Evolutionary conservation across 2,888 invertebrate genomes (phyloP).

Genomic region (Meiosimyza decipiens): DNA sequence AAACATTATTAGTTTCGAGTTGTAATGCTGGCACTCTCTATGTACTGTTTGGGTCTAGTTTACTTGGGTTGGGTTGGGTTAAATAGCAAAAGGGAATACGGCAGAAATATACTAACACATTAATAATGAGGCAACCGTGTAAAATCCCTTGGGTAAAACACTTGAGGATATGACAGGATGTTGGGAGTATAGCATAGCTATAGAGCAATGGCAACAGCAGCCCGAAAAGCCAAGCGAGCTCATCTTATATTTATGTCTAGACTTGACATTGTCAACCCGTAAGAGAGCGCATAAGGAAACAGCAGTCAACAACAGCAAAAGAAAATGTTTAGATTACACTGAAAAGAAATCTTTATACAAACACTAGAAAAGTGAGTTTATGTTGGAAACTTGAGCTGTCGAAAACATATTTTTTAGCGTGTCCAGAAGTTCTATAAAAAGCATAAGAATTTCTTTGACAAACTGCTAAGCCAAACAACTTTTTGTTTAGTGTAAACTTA

Average conservation of each 20-base stretch:
- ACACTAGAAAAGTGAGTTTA: too few relatives aligned
- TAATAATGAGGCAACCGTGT: constrained; percentile 16
- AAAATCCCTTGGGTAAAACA: constrained; percentile 12
- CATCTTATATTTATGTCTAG: constrained; percentile 33
- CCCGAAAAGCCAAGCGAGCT: constrained; percentile 25
- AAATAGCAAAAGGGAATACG: not conserved
- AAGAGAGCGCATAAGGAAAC: not conserved
- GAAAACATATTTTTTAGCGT: too few relatives aligned
- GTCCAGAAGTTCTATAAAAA: too few relatives aligned
- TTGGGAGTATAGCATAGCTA: not conserved
- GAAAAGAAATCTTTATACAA: not conserved
- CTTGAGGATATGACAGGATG: not conserved
- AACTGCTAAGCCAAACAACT: too few relatives aligned
- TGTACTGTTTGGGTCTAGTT: too few relatives aligned
- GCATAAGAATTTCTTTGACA: too few relatives aligned
- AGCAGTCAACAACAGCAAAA: not conserved
- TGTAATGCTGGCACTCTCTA: not conserved
- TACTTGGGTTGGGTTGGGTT: too few relatives aligned
- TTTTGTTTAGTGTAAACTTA: too few relatives aligned
- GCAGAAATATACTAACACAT: constrained; percentile 6
- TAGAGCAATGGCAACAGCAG: not conserved
- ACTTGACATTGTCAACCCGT: constrained; percentile 17
- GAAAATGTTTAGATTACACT: not conserved
- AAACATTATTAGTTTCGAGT: constrained; percentile 21
- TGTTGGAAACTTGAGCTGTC: too few relatives aligned